A percentile compares a stretch with the other conserved stretches of the same genome.
phyloP scores from a whole-genome alignment of 2,113 vertebrate genomes.

The Pseudolaguvia tuberculata region DNA sequence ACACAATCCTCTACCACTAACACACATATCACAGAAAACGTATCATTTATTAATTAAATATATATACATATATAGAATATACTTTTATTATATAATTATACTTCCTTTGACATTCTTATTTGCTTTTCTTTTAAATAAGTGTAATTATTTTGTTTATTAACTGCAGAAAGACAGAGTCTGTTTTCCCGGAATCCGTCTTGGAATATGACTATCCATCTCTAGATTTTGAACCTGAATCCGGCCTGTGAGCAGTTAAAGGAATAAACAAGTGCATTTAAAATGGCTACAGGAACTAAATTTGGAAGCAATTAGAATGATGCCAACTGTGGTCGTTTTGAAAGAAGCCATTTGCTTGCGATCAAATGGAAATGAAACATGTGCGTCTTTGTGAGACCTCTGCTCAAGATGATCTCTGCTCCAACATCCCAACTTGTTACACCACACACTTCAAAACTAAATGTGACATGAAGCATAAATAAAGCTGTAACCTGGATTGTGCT shows the following conservation, averaged over 20 bases:
- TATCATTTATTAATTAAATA: no score
- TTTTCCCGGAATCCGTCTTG: neutral
- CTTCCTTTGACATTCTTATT: neutral
- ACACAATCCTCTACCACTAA: no score
- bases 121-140: neutral
- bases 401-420: neutral
- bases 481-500: slow-evolving; percentile 50
- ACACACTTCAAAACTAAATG: slow-evolving; percentile 10
- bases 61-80: no score
- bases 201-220: slow-evolving; percentile 6
- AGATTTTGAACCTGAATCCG: neutral
- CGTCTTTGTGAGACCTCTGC: slow-evolving; percentile 21
- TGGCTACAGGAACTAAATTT: slow-evolving; percentile 46
- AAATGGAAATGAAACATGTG: slow-evolving; percentile 33
- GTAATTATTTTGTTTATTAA: neutral
- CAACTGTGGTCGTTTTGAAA: slow-evolving; percentile 49
- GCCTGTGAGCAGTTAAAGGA: slow-evolving; percentile 35
- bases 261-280: slow-evolving; percentile 40
- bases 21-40: no score
- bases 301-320: slow-evolving; percentile 49
- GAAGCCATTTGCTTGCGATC: slow-evolving; percentile 32
- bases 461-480: slow-evolving; percentile 23
- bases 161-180: neutral
- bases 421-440: slow-evolving; percentile 7
- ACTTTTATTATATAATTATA: no score